Evolutionary conservation across 2,797 vertebrate genomes (phyloP), one percentile per base, ranked within the genome.

Genomic region (Muscicapa comitata): DNA sequence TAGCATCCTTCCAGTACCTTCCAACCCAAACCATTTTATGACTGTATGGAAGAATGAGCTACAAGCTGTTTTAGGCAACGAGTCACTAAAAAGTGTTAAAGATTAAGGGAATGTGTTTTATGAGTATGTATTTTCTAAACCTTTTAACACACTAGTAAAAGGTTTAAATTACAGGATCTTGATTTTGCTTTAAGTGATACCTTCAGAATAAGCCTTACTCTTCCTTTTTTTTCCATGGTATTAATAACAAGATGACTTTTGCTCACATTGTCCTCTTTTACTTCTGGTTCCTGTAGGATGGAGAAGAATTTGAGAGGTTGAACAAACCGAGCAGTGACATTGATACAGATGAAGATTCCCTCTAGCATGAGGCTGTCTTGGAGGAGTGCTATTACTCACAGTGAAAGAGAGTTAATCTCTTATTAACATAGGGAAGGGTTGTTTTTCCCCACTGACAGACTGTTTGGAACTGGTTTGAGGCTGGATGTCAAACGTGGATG

Each of bases 251-350:
- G 35, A 17, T 74, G 8, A 62, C 11, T 84, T 87, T 48, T 90
- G 15, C 21, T 94, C 9, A 88, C 7, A 3, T 80, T 77, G 9
- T 80, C 88, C 47, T 96, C 40, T 73, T 90, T 66, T 97, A 17
- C 21, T 97, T 58, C 87, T 83, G 97, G 38, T 90, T 96, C 45
- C 93, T 93, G 14, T 93, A 99, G 99, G 99, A 99, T 91, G 99
- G 99, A 24, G 99, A 99, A 94, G 99, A 99, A 94, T 98, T 99
- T 95, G 98, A 99, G 96, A 98, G 99, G 80, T 86, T 99, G 90
- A 98, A 98, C 7, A 99, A 99, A 96, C 92, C 98, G 73, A 98
- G 97, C 97, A 98, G 98, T 86, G 99, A 99, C 94, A 98, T 98
- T 1, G 99, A 99, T 37, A 99, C 99, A n/a, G 99, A 98, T 93